A percentile compares a stretch with the other conserved stretches of the same genome.
These are phyloP conservation scores for Haemorhous mexicanus DNA, from an alignment of 2,113 vertebrate genomes.

Conservation along the genomic window DNA sequence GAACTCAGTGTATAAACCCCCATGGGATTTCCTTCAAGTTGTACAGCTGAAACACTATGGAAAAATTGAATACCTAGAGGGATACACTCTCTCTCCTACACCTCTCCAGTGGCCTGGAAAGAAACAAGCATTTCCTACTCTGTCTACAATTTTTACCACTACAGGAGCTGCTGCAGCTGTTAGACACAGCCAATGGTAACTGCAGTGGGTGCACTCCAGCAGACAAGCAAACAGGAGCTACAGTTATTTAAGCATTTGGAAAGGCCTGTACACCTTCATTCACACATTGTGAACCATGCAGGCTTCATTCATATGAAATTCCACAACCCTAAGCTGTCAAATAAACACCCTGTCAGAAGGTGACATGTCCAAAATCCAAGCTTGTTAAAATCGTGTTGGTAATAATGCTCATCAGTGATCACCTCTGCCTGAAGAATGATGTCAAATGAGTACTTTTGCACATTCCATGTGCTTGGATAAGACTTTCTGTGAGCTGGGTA, in stretches of 20 bases:
- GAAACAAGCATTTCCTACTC: not conserved
- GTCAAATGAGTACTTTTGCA: not conserved
- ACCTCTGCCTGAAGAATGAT: not conserved
- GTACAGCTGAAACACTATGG: not conserved
- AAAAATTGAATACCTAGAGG: not conserved
- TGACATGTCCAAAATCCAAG: not conserved
- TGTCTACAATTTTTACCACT: not conserved
- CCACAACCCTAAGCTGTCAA: not conserved
- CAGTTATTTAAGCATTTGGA: not conserved
- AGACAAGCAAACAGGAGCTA: not conserved
- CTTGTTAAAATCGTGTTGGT: not conserved
- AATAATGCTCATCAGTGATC: not conserved
- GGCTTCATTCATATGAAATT: not conserved
- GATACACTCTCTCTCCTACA: not conserved
- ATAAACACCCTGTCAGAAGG: not conserved
- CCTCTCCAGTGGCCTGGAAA: not conserved
- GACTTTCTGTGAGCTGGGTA: slow-evolving; percentile 34
- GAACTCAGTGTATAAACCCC: not conserved
- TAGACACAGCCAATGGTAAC: rapidly evolving
- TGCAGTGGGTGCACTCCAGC: not conserved
- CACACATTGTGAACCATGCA: not conserved
- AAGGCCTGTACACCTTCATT: not conserved
- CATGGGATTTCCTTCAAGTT: not conserved
- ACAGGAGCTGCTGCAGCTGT: not conserved
- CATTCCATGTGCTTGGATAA: not conserved